A percentile compares a stretch with the other conserved stretches of the same genome.
These are phyloP conservation scores for Ephestia elutella DNA, from an alignment of 1,140 invertebrate genomes.

Conservation along the genomic window DNA sequence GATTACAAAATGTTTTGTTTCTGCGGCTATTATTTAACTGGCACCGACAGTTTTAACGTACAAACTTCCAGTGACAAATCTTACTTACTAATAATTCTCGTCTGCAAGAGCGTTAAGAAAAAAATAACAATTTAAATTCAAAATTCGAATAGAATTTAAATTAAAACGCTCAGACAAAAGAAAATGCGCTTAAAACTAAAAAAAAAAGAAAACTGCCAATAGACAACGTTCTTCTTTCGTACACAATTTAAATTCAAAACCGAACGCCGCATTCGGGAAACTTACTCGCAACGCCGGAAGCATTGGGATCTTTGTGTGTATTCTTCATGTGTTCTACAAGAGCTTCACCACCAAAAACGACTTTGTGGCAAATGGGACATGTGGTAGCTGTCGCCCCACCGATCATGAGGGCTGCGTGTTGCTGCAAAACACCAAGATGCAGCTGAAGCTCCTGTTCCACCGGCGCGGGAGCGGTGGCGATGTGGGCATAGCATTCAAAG, in stretches of 20 bases:
- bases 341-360: slow-evolving; percentile 92
- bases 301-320: slow-evolving; percentile 93
- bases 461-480: slow-evolving; percentile 45
- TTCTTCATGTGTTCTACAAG: slow-evolving; percentile 97
- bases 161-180: slow-evolving; percentile 28
- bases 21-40: slow-evolving; percentile 16
- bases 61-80: slow-evolving; percentile 59
- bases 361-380: slow-evolving; percentile 94
- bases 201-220: slow-evolving; percentile 40
- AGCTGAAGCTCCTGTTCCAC: slow-evolving; percentile 85
- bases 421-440: slow-evolving; percentile 91
- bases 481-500: slow-evolving; percentile 64
- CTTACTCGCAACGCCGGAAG: slow-evolving; percentile 92
- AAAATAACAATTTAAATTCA: slow-evolving; percentile 6
- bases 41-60: slow-evolving; percentile 22
- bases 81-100: slow-evolving; percentile 57
- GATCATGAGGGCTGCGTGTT: slow-evolving; percentile 92
- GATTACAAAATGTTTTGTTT: slow-evolving; percentile 25
- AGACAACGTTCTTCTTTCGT: slow-evolving; percentile 45
- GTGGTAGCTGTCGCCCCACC: slow-evolving; percentile 92
- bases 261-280: slow-evolving; percentile 56
- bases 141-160: slow-evolving; percentile 18
- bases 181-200: slow-evolving; percentile 39
- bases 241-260: slow-evolving; percentile 22
- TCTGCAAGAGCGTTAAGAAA: slow-evolving; percentile 28